phyloP scores from a whole-genome alignment of 2,888 invertebrate genomes.

The Parnassius glacialis region DNA sequence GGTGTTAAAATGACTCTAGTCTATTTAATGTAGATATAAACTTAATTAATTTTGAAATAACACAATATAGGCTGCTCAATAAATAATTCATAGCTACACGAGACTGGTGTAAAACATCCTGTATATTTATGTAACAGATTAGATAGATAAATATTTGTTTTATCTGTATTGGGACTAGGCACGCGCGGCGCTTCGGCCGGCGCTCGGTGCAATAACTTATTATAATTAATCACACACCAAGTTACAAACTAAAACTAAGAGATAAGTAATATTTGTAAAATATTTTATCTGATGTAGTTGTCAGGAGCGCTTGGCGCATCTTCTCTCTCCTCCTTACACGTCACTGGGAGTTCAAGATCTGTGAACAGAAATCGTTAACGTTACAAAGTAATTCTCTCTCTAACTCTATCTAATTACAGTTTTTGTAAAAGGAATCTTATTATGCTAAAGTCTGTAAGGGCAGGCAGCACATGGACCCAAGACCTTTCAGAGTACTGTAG shows the following conservation, averaged over 20 bases:
- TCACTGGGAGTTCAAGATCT: slow-evolving; percentile 70
- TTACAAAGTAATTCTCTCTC: too few species aligned
- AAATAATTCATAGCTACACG: slow-evolving; percentile 75
- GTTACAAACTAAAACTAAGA: slow-evolving; percentile 70
- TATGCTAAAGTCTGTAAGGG: too few species aligned
- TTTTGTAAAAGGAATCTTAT: too few species aligned
- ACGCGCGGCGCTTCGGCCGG: slow-evolving; percentile 64
- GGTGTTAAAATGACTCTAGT: slow-evolving; percentile 54
- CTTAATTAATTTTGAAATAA: slow-evolving; percentile 56
- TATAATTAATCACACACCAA: slow-evolving; percentile 76
- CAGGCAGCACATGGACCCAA: too few species aligned
- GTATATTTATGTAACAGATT: slow-evolving; percentile 65
- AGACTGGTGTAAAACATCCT: slow-evolving; percentile 62
- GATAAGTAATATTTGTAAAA: slow-evolving; percentile 71
- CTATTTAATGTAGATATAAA: slow-evolving; percentile 45
- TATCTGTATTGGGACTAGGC: slow-evolving; percentile 78
- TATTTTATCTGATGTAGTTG: slow-evolving; percentile 54
- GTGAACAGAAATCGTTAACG: slow-evolving; percentile 46
- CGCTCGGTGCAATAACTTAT: slow-evolving; percentile 76
- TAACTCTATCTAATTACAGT: too few species aligned
- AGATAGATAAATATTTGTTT: slow-evolving; percentile 73
- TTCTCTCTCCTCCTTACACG: slow-evolving; percentile 46
- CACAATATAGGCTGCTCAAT: slow-evolving; percentile 61
- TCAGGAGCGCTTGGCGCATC: slow-evolving; percentile 59
- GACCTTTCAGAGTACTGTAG: too few species aligned